Percentiles rank a stretch among this genome's conserved stretches.
Conservation (phyloP, 2,797 vertebrate species). For the Notamacropus eugenii region DNA sequence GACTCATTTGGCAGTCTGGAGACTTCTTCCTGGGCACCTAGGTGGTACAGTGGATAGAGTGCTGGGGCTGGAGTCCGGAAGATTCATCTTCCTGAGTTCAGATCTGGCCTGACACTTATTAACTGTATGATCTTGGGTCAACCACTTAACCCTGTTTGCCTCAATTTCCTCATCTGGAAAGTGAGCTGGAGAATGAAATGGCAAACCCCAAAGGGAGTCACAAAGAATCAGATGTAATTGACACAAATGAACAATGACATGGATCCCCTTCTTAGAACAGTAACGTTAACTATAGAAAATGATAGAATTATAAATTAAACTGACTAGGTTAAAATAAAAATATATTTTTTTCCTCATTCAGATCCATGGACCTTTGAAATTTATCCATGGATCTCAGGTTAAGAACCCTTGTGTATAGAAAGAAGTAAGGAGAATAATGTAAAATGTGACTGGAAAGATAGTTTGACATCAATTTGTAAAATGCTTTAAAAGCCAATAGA, state of each 20-base stretch:
- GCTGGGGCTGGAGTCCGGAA: neutral
- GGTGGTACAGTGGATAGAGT: neutral
- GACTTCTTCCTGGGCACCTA: neutral
- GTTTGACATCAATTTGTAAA: neutral
- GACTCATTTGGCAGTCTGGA: neutral
- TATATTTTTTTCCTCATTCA: neutral
- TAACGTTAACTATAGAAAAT: neutral
- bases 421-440: neutral
- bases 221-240: neutral
- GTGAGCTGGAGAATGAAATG: neutral
- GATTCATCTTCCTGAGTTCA: neutral
- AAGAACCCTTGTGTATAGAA: neutral
- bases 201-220: neutral
- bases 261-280: neutral
- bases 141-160: neutral
- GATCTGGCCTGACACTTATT: neutral
- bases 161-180: neutral
- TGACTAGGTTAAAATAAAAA: neutral
- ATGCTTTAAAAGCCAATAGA: neutral
- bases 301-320: neutral
- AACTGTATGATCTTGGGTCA: too few relatives aligned
- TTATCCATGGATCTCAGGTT: neutral
- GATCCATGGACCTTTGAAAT: neutral
- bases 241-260: neutral
- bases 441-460: neutral